phyloP scores from a whole-genome alignment of 2,113 vertebrate genomes.

The Nycticryphes semicollaris region DNA sequence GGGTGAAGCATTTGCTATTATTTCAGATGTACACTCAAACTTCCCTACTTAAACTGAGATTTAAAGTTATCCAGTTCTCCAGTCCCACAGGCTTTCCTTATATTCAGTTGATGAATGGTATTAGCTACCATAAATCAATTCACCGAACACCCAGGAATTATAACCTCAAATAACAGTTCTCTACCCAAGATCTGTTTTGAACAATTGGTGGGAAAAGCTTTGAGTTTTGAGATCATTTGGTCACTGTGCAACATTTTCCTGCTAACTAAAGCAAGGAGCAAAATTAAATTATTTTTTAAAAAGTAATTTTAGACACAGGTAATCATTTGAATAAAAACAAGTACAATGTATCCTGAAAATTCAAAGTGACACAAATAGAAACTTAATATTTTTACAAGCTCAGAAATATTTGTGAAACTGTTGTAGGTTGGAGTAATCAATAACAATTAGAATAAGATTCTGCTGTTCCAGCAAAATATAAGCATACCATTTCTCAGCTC shows the following conservation, averaged over 20 bases:
- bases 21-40: not conserved
- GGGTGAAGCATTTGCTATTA: not conserved
- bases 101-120: not conserved
- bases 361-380: not conserved
- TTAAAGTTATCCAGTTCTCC: not conserved
- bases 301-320: not conserved
- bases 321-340: slow-evolving; percentile 7
- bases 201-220: slow-evolving; percentile 1
- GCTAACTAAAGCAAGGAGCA: not conserved
- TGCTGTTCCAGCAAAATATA: not conserved
- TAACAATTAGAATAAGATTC: not conserved
- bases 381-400: not conserved
- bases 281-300: not conserved
- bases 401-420: not conserved
- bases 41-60: not conserved
- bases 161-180: not conserved
- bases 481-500: not conserved
- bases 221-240: not conserved
- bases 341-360: not conserved
- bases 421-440: not conserved
- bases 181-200: slow-evolving; percentile 10
- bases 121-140: not conserved
- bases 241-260: not conserved
- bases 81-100: not conserved
- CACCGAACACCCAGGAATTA: not conserved